These are phyloP conservation scores for Exephanes ischioxanthus DNA, from an alignment of 2,888 invertebrate species.

Conservation along the genomic window DNA sequence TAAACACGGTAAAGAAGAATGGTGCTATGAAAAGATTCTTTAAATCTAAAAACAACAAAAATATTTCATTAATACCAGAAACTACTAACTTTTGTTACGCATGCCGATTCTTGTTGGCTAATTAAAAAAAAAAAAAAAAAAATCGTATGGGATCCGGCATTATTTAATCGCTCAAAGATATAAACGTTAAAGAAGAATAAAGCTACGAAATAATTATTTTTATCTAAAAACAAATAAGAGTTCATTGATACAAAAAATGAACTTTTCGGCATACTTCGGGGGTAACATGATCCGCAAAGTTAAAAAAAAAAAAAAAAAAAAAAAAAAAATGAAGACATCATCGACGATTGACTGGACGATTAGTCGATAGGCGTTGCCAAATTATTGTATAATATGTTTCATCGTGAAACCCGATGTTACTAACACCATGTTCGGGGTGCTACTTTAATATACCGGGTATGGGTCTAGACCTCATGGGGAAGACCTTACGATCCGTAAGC, in stretches of 20 bases:
- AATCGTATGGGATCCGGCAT: conserved; percentile 55
- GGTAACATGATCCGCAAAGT: background rate
- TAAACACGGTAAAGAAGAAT: conserved; percentile 16
- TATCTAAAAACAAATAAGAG: background rate
- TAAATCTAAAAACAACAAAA: background rate
- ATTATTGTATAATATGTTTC: background rate
- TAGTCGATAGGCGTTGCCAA: background rate
- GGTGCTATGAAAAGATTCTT: background rate
- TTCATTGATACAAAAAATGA: too few species aligned
- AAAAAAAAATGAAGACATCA: background rate
- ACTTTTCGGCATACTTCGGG: background rate
- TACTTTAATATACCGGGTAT: background rate
- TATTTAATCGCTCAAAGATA: conserved; percentile 61
- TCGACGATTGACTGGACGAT: background rate
- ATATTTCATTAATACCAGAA: too few species aligned
- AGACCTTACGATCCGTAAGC: background rate
- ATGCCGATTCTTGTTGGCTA: conserved; percentile 50
- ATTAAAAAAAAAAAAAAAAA: background rate
- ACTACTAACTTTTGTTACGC: conserved; percentile 5
- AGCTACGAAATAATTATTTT: background rate
- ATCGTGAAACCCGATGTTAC: conserved; percentile 20
- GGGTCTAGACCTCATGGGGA: background rate
- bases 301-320: background rate
- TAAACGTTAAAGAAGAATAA: background rate
- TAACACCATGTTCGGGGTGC: background rate